Evolutionary conservation across 2,113 vertebrate genomes (phyloP).

Genomic region (Neolamprologus longior): DNA sequence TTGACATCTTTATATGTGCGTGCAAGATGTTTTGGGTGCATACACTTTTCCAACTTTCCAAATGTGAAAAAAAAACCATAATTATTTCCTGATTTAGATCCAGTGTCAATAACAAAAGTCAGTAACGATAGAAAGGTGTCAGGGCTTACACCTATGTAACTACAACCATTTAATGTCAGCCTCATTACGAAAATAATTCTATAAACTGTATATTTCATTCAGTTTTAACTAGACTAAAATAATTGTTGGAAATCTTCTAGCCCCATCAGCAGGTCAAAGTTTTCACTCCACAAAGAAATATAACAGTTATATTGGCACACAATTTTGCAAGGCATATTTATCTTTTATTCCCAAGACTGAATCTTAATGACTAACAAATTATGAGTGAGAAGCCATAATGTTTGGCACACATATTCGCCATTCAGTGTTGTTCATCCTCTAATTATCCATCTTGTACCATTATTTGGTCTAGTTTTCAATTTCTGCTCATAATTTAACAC

Average conservation of each 20-base stretch:
- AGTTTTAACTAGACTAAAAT: neutral
- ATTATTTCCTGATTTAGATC: neutral
- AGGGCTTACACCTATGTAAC: neutral
- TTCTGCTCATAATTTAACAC: neutral
- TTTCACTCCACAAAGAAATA: neutral
- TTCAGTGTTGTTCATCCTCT: neutral
- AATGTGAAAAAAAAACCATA: neutral
- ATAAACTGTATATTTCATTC: neutral
- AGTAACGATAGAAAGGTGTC: neutral
- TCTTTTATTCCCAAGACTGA: neutral
- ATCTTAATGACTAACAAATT: neutral
- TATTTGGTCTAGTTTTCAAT: neutral
- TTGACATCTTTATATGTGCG: neutral
- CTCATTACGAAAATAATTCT: neutral
- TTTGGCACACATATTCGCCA: neutral
- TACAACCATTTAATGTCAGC: neutral
- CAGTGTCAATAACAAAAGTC: neutral
- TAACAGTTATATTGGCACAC: neutral
- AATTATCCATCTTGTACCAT: neutral
- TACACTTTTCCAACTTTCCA: neutral
- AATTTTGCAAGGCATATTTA: neutral
- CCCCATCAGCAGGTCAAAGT: neutral
- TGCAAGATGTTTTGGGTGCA: neutral
- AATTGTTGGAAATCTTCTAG: neutral
- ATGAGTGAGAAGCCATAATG: neutral